Base-by-base conservation (phyloP, 2,888 invertebrate genomes). In the Eupeodes latifasciatus region DNA sequence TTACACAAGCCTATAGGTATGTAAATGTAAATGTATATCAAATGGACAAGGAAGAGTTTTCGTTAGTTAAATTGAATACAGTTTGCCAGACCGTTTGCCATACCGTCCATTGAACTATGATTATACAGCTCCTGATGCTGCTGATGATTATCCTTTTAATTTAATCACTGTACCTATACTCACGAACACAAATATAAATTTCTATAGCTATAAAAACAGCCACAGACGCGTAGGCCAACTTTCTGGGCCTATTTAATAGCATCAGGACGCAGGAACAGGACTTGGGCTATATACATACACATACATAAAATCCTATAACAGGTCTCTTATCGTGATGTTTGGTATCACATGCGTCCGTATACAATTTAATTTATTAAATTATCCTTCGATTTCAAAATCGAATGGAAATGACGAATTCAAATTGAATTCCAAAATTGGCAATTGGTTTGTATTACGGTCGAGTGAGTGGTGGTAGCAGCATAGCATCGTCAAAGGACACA, bases 331-430 rank as follows among this genome's bases (percentile, higher is more conserved):
- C 47, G 16, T 77, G 78, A 78, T 78, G 69, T 86, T 78, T 81
- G 75, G 61, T 53, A 74, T 74, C 49, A 55, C 40, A 12, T 55
- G 16, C 53, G 36, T 69, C 36, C 36, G 34, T 69, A 67, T 78
- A 59, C 74, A 69, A 51, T 86, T 86, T 82, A 86, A 86, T 82
- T 86, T 75, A 86, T 75, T 82, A 81, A 81, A 86, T 86, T 86
- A 86, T 86, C 74, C 72, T 49, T 62, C 74, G 66, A 74, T 81
- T 55, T 59, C 55, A 53, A 72, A 74, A 81, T 78, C 78, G 81
- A 85, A 74, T 81, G 77, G 67, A 62, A 69, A 78, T 81, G 85
- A 85, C 82, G 78, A 86, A 62, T 78, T 66, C 55, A 78, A 86
- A 81, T 86, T 86, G 81, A 86, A 86, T 86, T 86, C 69, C 62